Evolutionary conservation across 2,888 invertebrate species (phyloP), one percentile per base, ranked within the genome.

Genomic region (Achlya flavicornis): DNA sequence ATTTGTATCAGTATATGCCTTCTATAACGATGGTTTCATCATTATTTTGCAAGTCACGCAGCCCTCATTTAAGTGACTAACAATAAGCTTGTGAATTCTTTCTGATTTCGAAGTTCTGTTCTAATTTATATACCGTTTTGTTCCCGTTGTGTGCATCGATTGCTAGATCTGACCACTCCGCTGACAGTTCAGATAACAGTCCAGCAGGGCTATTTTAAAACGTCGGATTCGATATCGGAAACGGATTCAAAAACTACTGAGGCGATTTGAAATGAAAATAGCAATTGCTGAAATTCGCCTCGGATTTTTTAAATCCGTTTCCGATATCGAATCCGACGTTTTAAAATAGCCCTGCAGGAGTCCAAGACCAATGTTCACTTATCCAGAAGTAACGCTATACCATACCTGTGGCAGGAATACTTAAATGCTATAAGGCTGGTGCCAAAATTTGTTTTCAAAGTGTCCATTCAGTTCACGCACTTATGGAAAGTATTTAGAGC

Each of bases 61-160:
- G 46, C 14, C 10, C n/a, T 46, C 5, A 46, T 46, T 46, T 46
- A n/a, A n/a, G 46, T 46, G 46, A 46, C 46, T 7, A n/a, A n/a
- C 46, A 46, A 46, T 3, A 43, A 43, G 43, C 43, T 12, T 43
- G 4, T 43, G 14, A 43, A 43, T 46, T 1, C 43, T 14, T 46
- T 46, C n/a, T n/a, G n/a, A 46, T n/a, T n/a, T 46, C 46, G n/a
- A 46, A n/a, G n/a, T 46, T 46, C 46, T 7, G 46, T 46, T 46
- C 46, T 46, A 6, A 46, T n/a, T 46, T 46, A 4, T n/a, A 46
- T n/a, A 41, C 5, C n/a, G n/a, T n/a, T 14, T 41, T 14, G 14
- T 12, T 43, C 43, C 14, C 43, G 14, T 5, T 14, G 43, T 43
- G 43, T 14, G 14, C 14, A 43, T 43, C 43, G 43, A 14, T 14